Percentiles rank a stretch among this genome's conserved stretches.
These are phyloP conservation scores for Ammodytes dubius DNA, from an alignment of 2,113 vertebrate species.

Conservation along the genomic window DNA sequence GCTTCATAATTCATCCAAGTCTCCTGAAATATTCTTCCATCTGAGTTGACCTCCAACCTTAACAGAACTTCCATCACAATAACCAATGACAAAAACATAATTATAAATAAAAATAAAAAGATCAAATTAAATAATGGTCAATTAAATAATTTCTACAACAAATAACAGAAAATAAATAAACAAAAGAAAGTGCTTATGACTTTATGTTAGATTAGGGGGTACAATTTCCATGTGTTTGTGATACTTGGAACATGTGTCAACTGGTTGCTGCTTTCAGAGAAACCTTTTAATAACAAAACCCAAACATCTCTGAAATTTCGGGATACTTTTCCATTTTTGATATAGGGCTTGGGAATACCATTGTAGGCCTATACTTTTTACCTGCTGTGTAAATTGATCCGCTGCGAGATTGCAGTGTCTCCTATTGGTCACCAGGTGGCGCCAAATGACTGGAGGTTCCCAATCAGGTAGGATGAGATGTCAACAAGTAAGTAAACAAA, in stretches of 20 bases:
- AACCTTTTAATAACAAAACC: neutral
- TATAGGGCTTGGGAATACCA: neutral
- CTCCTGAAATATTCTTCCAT: no score
- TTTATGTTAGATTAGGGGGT: neutral
- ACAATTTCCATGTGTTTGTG: neutral
- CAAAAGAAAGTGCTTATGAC: neutral
- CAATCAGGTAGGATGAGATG: neutral
- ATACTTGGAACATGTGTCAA: neutral
- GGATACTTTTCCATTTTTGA: neutral
- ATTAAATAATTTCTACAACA: neutral
- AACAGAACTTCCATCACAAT: no score
- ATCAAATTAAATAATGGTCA: neutral
- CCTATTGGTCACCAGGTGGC: conserved; percentile 21
- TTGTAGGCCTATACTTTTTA: neutral
- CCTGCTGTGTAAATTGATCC: neutral
- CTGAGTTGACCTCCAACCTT: no score
- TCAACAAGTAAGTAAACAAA: neutral
- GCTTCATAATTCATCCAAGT: no score
- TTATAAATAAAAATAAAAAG: neutral
- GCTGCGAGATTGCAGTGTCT: neutral
- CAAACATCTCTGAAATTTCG: neutral
- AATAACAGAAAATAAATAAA: neutral
- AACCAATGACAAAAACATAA: neutral
- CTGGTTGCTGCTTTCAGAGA: neutral
- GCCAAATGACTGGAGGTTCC: neutral